Base-by-base conservation (phyloP, 2,888 invertebrate species). In the Pinctada fucata region DNA sequence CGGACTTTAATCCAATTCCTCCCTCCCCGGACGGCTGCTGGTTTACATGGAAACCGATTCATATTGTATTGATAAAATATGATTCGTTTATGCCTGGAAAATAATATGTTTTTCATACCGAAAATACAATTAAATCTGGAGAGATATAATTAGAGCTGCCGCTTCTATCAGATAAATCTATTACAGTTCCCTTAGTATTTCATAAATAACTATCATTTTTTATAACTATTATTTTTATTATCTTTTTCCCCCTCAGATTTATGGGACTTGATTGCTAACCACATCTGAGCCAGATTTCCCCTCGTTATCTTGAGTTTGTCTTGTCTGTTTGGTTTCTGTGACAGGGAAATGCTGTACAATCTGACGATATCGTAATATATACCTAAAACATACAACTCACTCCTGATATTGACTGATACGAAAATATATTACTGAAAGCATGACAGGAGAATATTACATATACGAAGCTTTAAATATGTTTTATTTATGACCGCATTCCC, bases 21-120 rank as follows among this genome's bases (percentile, higher is more conserved):
- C 49, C 48, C 31, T 69, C 75, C 75, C 75, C n/a, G 49, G 63
- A 63, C 63, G 67, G 67, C 68, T 50, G 49, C 45, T 58, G 63
- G 69, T 75, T 75, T 66, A 74, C 50, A 48, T 31, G 65, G 31
- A 49, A 74, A 65, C 66, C 64, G 51, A 74, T 74, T 74, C 74
- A 66, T 74, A 74, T 74, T 63, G 63, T 74, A 74, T 74, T 74
- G 74, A 74, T 74, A 74, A 72, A 77, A 77, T 77, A 77, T 77
- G 71, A 77, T 72, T 77, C 76, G 70, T 77, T 77, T 77, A 77
- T 77, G 76, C 65, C 31, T 65, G 66, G 76, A 72, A 72, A 77
- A 77, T 77, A 77, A 77, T 77, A 77, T 72, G 76, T 72, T 77
- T 66, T 77, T 72, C 72, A 77, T 72, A 77, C 76, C 64, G 72